Evolutionary conservation across 2,797 vertebrate species (phyloP), one percentile per base, ranked within the genome.

Genomic region (Rhynchonycteris naso): DNA sequence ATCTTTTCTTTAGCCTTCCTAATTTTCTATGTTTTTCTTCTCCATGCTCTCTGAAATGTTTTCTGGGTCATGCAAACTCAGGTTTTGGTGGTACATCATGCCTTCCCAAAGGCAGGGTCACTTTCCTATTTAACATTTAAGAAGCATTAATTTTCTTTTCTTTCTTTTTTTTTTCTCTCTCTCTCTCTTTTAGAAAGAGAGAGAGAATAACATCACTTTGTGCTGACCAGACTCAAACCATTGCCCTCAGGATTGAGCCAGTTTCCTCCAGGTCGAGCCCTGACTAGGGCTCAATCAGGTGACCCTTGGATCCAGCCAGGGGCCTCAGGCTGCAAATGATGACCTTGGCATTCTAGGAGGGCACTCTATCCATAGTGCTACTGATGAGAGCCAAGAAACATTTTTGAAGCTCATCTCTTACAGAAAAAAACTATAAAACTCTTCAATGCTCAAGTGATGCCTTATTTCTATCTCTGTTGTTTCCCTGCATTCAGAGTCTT

Each of bases 111-210:
- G 71, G 10, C 50, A 83, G 16, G 65, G 13, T 33, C 13, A 4
- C 43, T 91, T 95, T 94, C 76, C 66, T 83, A 52, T 15, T 93
- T 96, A 93, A 92, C 93, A 94, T 61, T 95, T 85, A 72, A 69
- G n/a, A 92, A 83, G 7, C 28, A 88, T 43, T 43, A 43, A 43
- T 43, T 43, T 43, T 43, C 43, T 43, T 43, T 43, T 43, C 7
- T 43, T 7, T 43, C 38, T 43, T 7, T 43, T 7, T 43, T 7
- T 43, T 7, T 43, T 43, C 43, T 43, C 43, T 43, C 43, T 43
- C 43, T 43, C 43, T 43, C 43, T 43, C 43, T 43, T 5, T 43
- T 43, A 6, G n/a, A n/a, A n/a, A 43, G 43, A 43, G 43, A 43
- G 43, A 43, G 43, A 43, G 43, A 43, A 43, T 43, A 43, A 7